Conservation (phyloP, 2,113 vertebrate species). For the Murina feae region DNA sequence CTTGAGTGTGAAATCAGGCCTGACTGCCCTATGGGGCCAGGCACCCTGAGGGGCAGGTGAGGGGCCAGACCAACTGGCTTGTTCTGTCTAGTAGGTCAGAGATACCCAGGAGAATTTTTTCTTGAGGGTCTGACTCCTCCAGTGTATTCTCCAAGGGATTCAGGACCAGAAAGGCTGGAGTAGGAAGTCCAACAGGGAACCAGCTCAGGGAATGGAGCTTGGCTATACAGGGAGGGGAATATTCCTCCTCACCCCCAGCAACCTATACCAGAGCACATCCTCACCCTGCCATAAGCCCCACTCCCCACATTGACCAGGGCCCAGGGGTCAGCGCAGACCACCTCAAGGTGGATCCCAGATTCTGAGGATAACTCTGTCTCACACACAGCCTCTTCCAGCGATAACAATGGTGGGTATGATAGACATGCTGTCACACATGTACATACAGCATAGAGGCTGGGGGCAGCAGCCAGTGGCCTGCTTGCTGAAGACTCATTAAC, state of each 20-base stretch:
- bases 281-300: neutral
- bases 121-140: neutral
- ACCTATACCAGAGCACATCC: neutral
- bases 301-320: neutral
- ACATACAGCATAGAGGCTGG: neutral
- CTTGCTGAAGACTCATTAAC: slow-evolving; percentile 54
- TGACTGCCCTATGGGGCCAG: neutral
- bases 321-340: neutral
- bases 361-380: neutral
- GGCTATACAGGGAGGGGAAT: neutral
- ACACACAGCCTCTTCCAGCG: neutral
- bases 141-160: neutral
- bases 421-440: neutral
- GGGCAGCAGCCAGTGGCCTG: neutral
- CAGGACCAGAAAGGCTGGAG: neutral
- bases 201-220: neutral
- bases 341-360: neutral
- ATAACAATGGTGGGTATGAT: neutral
- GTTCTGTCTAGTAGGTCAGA: neutral
- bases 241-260: neutral
- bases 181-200: neutral
- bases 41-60: neutral
- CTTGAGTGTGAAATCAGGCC: neutral
- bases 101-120: neutral
- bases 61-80: neutral